Percentiles rank a stretch among this genome's conserved stretches.
phyloP scores from a whole-genome alignment of 2,888 invertebrate species.

The Andrena bucephala region DNA sequence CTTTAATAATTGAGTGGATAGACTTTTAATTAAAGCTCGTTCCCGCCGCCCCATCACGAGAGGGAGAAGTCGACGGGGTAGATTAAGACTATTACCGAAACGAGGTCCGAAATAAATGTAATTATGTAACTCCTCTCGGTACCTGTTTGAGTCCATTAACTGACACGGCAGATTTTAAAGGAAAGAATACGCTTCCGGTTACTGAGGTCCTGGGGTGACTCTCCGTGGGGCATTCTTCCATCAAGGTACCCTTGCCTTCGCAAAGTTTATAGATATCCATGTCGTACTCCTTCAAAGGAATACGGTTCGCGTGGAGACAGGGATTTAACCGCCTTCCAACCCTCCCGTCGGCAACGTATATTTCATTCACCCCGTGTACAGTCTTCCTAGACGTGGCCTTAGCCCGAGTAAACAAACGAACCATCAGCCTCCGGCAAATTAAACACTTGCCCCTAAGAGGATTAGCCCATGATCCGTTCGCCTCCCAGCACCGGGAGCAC shows the following conservation, averaged over 20 bases:
- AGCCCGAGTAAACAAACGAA: too few species aligned
- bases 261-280: too few species aligned
- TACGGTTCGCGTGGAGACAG: too few species aligned
- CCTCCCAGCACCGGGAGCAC: background rate
- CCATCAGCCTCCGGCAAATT: too few species aligned
- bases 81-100: slow-evolving; percentile 31
- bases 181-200: background rate
- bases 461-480: background rate
- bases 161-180: background rate
- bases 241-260: too few species aligned
- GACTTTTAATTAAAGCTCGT: slow-evolving; percentile 46
- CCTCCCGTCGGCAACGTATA: too few species aligned
- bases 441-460: background rate
- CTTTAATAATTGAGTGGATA: slow-evolving; percentile 43
- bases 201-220: background rate
- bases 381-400: too few species aligned
- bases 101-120: slow-evolving; percentile 14
- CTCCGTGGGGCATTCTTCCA: too few species aligned
- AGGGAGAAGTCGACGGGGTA: slow-evolving; percentile 4
- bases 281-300: too few species aligned
- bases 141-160: background rate
- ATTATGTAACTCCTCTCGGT: slow-evolving; percentile 4
- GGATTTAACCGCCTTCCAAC: too few species aligned
- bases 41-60: too few species aligned
- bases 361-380: too few species aligned